Evolutionary conservation across 2,797 vertebrate genomes (phyloP).

Genomic region (Sebastes aleutianus): DNA sequence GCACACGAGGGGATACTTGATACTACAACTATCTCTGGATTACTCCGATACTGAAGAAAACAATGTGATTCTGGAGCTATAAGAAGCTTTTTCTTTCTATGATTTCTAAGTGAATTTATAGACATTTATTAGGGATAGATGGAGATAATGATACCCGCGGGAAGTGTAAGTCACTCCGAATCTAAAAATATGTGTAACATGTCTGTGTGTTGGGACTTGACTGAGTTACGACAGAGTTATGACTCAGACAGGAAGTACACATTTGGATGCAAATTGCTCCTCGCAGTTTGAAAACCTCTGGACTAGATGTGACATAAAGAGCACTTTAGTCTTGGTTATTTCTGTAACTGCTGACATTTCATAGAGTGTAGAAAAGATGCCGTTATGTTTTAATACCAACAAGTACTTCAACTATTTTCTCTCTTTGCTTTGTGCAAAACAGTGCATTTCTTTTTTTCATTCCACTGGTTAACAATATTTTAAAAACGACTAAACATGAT

Average conservation of each 20-base stretch:
- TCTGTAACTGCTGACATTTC: neutral
- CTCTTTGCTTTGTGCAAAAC: neutral
- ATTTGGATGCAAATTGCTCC: neutral
- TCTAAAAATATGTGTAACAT: slow-evolving; percentile 1
- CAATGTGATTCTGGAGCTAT: neutral
- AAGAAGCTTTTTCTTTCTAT: neutral
- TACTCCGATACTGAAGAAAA: neutral
- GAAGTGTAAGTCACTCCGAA: neutral
- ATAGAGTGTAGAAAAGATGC: neutral
- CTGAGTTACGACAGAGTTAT: neutral
- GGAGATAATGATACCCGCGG: neutral
- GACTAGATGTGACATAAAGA: neutral
- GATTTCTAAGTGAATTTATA: neutral
- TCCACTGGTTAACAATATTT: neutral
- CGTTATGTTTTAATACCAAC: neutral
- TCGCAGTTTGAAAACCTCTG: neutral
- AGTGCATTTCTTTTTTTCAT: neutral
- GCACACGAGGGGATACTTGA: too few relatives aligned
- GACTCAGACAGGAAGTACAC: neutral
- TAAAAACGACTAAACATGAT: neutral
- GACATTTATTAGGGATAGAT: neutral
- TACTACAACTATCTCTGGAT: neutral
- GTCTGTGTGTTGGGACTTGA: neutral
- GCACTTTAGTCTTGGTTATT: neutral
- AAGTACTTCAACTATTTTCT: neutral